Conservation (phyloP, 2,797 vertebrate species). For the Gymnothorax reevesii region DNA sequence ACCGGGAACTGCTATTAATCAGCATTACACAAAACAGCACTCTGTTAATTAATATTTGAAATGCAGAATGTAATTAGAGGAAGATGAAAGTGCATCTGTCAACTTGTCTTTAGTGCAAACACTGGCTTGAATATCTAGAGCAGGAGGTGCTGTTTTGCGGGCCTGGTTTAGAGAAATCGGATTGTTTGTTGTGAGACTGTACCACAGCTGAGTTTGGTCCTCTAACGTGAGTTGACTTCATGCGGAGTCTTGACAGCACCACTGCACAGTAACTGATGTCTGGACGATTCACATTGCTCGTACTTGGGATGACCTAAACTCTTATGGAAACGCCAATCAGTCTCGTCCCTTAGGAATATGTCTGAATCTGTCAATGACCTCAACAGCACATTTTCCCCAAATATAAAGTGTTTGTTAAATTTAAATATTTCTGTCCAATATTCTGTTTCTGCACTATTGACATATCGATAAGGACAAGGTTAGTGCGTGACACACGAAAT, state of each 20-base stretch:
- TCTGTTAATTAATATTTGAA: conserved; percentile 4
- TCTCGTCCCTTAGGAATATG: neutral
- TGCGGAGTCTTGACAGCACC: neutral
- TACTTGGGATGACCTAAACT: neutral
- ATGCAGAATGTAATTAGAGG: neutral
- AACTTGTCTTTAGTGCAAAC: neutral
- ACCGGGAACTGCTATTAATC: neutral
- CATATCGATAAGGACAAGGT: too few relatives aligned
- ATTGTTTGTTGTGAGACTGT: neutral
- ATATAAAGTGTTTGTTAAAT: neutral
- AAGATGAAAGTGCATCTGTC: neutral
- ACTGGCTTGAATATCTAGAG: neutral
- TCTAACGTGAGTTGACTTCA: neutral
- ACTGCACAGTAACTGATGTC: too few relatives aligned
- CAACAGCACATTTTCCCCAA: neutral
- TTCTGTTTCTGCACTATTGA: too few relatives aligned
- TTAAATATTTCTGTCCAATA: too few relatives aligned
- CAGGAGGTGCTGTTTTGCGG: neutral
- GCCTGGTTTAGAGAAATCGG: neutral
- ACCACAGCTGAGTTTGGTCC: neutral
- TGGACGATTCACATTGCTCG: too few relatives aligned
- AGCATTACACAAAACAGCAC: neutral
- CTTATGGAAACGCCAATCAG: neutral
- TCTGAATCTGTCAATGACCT: neutral
- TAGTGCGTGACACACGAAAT: too few relatives aligned